Conservation (phyloP, 1,140 invertebrate species). For the Caerostris darwini region DNA sequence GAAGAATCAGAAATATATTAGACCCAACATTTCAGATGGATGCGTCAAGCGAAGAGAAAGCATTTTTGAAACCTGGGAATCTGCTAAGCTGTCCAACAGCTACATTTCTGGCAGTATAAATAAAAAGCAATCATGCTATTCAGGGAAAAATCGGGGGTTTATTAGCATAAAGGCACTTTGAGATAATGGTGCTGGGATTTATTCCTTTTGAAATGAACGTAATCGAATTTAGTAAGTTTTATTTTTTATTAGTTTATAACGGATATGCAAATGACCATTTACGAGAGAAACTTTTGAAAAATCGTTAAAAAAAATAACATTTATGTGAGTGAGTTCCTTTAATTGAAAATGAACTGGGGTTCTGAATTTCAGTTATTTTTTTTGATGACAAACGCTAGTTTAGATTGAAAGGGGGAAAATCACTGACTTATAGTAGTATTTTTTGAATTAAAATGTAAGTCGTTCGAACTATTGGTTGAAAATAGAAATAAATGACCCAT, state of each 20-base stretch:
- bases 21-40: neutral
- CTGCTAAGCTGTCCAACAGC: neutral
- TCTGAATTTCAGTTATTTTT: neutral
- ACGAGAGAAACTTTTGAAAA: neutral
- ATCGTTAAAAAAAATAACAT: neutral
- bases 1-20: conserved; percentile 43
- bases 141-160: neutral
- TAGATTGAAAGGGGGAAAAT: neutral
- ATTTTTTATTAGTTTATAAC: neutral
- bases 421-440: too few species aligned
- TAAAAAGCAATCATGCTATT: neutral
- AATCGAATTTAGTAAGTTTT: neutral
- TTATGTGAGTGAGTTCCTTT: neutral
- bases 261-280: neutral
- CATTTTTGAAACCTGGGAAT: too few species aligned
- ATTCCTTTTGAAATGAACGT: neutral
- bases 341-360: neutral
- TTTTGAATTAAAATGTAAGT: too few species aligned
- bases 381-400: neutral
- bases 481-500: too few species aligned
- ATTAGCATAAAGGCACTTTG: neutral
- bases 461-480: too few species aligned
- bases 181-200: neutral
- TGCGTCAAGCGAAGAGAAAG: neutral
- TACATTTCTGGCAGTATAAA: neutral